Conservation (phyloP, 92 coral and sea anemone genomes). For the Porites lobata region DNA sequence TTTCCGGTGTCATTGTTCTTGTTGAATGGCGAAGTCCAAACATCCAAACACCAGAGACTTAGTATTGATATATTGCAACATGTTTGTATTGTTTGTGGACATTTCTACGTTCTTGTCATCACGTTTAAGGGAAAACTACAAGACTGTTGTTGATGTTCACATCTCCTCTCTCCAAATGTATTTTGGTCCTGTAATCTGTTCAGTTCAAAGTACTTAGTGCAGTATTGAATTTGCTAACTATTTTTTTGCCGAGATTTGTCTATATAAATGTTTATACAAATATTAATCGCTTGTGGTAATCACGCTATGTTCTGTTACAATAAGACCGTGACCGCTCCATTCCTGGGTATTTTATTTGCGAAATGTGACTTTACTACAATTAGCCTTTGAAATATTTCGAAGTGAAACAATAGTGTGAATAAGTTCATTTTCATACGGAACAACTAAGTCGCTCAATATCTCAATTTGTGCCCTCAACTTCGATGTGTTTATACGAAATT, state of each 20-base stretch:
- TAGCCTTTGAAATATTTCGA: not conserved
- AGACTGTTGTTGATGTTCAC: not conserved
- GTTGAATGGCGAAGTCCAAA: constrained; percentile 39
- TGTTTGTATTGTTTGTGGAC: constrained; percentile 6
- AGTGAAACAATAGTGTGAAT: not conserved
- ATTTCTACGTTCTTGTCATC: not conserved
- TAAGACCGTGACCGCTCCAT: not conserved
- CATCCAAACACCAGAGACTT: not conserved
- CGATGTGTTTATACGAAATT: not conserved
- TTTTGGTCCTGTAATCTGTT: too few species aligned
- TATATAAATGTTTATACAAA: not conserved
- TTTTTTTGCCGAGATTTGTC: not conserved
- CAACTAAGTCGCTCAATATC: constrained; percentile 2
- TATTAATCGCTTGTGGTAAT: not conserved
- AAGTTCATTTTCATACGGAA: constrained; percentile 4
- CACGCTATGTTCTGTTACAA: constrained; percentile 8
- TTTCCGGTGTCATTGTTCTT: constrained; percentile 45
- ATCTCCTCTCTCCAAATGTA: not conserved
- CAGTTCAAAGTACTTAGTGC: not conserved
- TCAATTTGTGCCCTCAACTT: not conserved
- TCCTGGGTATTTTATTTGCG: not conserved
- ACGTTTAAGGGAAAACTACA: not conserved
- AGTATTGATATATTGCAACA: not conserved
- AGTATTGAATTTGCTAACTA: not conserved
- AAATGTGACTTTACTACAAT: not conserved